Evolutionary conservation across 2,888 invertebrate genomes (phyloP), one percentile per base, ranked within the genome.

Genomic region (Nineta flava): DNA sequence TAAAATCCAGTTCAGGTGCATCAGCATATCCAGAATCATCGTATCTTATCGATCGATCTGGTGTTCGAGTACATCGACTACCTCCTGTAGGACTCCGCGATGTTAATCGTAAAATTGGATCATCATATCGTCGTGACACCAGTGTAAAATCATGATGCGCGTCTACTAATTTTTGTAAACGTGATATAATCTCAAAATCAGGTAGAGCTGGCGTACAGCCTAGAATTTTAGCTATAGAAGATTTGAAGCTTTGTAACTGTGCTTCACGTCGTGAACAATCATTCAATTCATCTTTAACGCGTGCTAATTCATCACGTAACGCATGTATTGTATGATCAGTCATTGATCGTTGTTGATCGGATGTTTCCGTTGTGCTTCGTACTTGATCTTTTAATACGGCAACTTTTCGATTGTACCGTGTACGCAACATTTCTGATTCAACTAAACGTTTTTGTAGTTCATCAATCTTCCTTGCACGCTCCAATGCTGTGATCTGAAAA

Each of bases 61-160:
- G 67, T 1, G 67, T 68, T 46, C 67, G 59, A n/a, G 67, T 65
- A 47, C 62, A 59, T 50, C 67, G 59, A 44, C 66, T 67, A 12
- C 65, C 65, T 66, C 71, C 79, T 62, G 64, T 80, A 67, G 58
- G 81, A 75, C 58, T 81, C 68, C 72, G 64, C 1, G 72, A 68
- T 1, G 71, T 70, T 56, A 68, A 62, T 51, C 67, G 62, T 50
- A 72, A 62, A 44, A 73, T 66, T 1, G 74, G 74, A 58, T 74
- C 75, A 55, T 82, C 81, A 59, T 79, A 82, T 57, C 87, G 76
- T 6, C 87, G 74, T 3, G 88, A 88, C 4, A 90, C 79, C 58
- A 86, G 66, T 0, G 88, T 87, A 63, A 88, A 90, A 68, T 90
- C 90, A 59, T 87, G 83, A 65, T 90, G 87, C 0, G 88, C 88